Conservation (phyloP, 2,888 invertebrate genomes). For the Junonia oenone region DNA sequence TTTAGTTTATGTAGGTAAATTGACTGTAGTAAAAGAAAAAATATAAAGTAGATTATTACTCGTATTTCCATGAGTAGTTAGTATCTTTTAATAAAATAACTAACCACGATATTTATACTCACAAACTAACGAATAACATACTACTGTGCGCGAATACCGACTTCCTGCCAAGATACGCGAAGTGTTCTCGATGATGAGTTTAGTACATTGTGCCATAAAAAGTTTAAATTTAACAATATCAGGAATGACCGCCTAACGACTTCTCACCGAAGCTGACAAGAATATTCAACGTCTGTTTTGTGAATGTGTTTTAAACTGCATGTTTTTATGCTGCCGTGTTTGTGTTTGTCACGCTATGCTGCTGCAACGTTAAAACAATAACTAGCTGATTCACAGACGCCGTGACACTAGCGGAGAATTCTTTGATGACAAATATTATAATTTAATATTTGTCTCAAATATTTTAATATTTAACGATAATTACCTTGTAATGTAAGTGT, state of each 20-base stretch:
- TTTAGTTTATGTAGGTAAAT: constrained; percentile 12
- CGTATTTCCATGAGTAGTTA: constrained; percentile 18
- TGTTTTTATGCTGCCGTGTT: constrained; percentile 64
- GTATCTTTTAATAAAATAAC: constrained; percentile 13
- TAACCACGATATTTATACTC: constrained; percentile 16
- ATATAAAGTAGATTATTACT: constrained; percentile 10
- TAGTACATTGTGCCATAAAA: constrained; percentile 51
- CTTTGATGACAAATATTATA: background rate
- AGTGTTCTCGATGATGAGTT: constrained; percentile 43
- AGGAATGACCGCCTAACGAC: constrained; percentile 71
- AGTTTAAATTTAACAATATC: constrained; percentile 57
- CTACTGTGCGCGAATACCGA: constrained; percentile 68
- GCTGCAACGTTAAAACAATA: constrained; percentile 31
- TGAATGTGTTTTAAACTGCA: constrained; percentile 69
- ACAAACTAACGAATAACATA: constrained; percentile 40
- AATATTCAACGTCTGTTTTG: constrained; percentile 50
- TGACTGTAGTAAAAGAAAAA: constrained; percentile 8
- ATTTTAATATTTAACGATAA: background rate
- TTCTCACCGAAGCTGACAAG: constrained; percentile 56
- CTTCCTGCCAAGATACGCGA: constrained; percentile 70
- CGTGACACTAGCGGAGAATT: constrained; percentile 12
- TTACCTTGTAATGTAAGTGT: background rate
- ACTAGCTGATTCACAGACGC: constrained; percentile 16
- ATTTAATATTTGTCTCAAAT: background rate
- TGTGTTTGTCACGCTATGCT: constrained; percentile 61